These are phyloP conservation scores for Danio albolineatus DNA, from an alignment of 2,797 vertebrate species.

Conservation along the genomic window DNA sequence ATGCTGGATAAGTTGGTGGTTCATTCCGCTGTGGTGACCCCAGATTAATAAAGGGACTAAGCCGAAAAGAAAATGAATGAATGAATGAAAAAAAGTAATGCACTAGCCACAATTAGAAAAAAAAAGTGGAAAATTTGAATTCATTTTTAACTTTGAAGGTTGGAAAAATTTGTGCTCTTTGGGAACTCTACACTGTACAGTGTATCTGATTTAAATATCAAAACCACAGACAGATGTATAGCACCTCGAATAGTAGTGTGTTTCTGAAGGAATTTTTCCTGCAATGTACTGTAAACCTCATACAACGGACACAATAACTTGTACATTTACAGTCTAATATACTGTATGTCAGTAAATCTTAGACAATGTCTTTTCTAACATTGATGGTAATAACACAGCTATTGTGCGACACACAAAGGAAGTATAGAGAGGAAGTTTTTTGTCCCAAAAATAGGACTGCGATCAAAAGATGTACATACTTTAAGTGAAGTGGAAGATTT, in stretches of 20 bases:
- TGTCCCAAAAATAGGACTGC: neutral
- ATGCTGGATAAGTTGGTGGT: too few relatives aligned
- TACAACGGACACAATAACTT: conserved; percentile 31
- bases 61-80: too few relatives aligned
- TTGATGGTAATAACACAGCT: conserved; percentile 12
- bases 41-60: too few relatives aligned
- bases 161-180: neutral
- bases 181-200: neutral
- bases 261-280: conserved; percentile 17
- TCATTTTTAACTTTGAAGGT: neutral
- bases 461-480: conserved; percentile 31
- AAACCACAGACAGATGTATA: neutral
- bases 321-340: conserved; percentile 6
- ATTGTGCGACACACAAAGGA: conserved; percentile 18
- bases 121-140: too few relatives aligned
- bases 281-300: neutral
- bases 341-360: conserved; percentile 1
- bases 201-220: neutral
- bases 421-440: neutral
- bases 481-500: conserved; percentile 26
- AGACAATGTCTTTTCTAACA: conserved; percentile 38
- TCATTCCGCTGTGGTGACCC: too few relatives aligned
- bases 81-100: too few relatives aligned
- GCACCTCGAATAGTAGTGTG: neutral
- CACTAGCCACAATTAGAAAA: too few relatives aligned